These are phyloP conservation scores for Cecidostiba fungosa DNA, from an alignment of 2,888 invertebrate species.

Conservation along the genomic window DNA sequence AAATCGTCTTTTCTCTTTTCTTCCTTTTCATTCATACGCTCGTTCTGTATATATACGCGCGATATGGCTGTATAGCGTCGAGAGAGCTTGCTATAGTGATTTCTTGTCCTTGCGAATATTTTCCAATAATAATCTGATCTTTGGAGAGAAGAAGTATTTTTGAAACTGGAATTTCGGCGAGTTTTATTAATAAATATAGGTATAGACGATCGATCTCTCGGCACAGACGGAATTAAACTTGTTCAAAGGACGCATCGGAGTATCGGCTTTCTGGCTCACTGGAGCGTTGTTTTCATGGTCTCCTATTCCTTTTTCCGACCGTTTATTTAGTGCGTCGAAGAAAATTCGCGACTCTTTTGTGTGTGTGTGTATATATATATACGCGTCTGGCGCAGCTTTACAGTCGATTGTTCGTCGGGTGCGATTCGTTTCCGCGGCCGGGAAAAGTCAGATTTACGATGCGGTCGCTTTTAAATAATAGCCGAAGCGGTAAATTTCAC, in stretches of 20 bases:
- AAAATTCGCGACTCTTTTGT: slow-evolving; percentile 6
- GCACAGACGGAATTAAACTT: background rate
- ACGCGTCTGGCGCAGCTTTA: background rate
- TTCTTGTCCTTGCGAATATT: background rate
- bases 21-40: background rate
- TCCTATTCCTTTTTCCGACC: background rate
- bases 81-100: background rate
- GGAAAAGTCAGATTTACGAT: background rate
- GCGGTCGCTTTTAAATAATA: slow-evolving; percentile 30
- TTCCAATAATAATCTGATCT: background rate
- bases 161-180: background rate
- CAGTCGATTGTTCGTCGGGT: slow-evolving; percentile 15
- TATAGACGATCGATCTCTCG: background rate
- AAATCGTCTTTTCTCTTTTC: background rate
- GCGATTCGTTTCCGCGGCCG: background rate
- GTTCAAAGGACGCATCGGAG: background rate
- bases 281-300: slow-evolving; percentile 1
- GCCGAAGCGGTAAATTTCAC: background rate
- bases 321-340: slow-evolving; percentile 12
- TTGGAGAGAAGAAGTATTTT: background rate
- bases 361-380: background rate
- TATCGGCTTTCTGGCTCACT: slow-evolving; percentile 5
- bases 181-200: background rate
- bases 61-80: background rate
- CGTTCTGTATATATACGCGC: background rate